Evolutionary conservation across 2,113 vertebrate genomes (phyloP).

Genomic region (Clarias gariepinus): DNA sequence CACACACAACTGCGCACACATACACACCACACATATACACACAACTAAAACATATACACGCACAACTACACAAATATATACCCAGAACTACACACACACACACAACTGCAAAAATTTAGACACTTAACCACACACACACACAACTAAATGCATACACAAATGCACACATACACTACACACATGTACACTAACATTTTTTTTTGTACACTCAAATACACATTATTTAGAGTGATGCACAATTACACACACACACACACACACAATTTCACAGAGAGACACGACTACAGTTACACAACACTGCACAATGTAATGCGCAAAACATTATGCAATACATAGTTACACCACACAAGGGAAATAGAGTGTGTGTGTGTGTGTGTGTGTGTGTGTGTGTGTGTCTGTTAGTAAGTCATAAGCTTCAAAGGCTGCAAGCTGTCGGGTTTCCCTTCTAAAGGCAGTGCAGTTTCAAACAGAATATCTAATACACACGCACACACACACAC

Average conservation of each 20-base stretch:
- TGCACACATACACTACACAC: not conserved
- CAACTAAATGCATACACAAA: not conserved
- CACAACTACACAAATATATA: not conserved
- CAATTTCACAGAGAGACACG: slow-evolving; percentile 77
- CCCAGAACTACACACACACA: not conserved
- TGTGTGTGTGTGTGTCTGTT: not conserved
- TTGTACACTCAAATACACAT: slow-evolving; percentile 53
- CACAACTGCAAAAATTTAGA: not conserved
- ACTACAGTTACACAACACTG: not conserved
- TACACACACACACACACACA: not conserved
- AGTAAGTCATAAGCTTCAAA: slow-evolving; percentile 43
- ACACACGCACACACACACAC: slow-evolving; percentile 47
- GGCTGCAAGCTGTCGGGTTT: slow-evolving; percentile 27
- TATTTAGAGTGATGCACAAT: slow-evolving; percentile 81
- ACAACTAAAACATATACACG: not conserved
- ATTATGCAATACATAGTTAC: not conserved
- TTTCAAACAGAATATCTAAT: slow-evolving; percentile 70
- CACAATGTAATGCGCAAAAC: not conserved
- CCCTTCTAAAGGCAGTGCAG: slow-evolving; percentile 43
- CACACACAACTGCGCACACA: not conserved
- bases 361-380: slow-evolving; percentile 1
- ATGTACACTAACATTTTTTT: too few relatives aligned
- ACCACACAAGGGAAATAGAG: not conserved
- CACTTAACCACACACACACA: slow-evolving; percentile 69
- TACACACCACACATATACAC: not conserved